Conservation (phyloP, 2,888 invertebrate species). For the Pollenia labialis region DNA sequence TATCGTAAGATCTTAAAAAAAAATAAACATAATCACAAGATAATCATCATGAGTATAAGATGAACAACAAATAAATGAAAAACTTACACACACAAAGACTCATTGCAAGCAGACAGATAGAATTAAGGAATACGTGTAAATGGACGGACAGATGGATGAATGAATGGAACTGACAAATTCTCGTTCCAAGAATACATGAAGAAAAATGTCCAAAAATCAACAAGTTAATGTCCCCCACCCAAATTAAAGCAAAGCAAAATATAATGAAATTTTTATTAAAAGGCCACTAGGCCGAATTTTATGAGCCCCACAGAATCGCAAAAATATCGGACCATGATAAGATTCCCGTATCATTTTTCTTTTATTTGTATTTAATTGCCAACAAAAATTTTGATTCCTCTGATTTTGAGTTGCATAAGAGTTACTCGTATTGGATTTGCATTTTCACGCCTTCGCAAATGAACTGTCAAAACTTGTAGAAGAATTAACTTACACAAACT, state of each 20-base stretch:
- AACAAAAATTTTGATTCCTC: too few relatives aligned
- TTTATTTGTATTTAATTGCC: too few relatives aligned
- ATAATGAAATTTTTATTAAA: not conserved
- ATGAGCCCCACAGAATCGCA: not conserved
- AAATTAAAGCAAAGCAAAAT: not conserved
- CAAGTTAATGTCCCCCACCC: constrained; percentile 54
- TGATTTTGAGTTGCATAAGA: too few relatives aligned
- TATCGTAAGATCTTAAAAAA: constrained; percentile 70
- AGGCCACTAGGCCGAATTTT: not conserved
- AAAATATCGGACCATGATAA: too few relatives aligned
- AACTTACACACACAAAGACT: not conserved
- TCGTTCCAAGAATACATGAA: not conserved
- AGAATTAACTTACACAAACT: too few relatives aligned
- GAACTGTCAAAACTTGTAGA: too few relatives aligned
- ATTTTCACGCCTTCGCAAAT: too few relatives aligned
- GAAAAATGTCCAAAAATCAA: constrained; percentile 52
- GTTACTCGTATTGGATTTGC: too few relatives aligned
- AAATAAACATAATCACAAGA: constrained; percentile 71
- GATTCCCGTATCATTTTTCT: too few relatives aligned
- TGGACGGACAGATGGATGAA: constrained; percentile 6
- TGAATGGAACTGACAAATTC: constrained; percentile 31
- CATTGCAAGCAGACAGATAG: not conserved
- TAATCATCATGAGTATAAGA: constrained; percentile 69
- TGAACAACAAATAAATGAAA: constrained; percentile 51
- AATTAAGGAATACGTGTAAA: not conserved